Percentiles rank a stretch among this genome's conserved stretches.
Conservation (phyloP, 2,113 vertebrate species). For the Cyprinodon variegatus region DNA sequence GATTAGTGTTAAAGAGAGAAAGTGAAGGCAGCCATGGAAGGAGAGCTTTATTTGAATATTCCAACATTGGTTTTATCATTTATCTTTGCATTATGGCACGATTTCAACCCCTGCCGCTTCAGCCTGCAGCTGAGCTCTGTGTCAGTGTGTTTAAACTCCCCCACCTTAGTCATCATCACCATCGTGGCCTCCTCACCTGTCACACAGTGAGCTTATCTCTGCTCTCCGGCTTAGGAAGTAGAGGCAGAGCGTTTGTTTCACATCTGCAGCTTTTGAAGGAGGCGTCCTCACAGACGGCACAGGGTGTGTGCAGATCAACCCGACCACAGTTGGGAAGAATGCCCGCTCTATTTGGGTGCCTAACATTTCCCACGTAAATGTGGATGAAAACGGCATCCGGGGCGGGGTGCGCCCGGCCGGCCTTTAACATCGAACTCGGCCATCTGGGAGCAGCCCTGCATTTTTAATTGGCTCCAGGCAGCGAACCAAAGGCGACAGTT, state of each 20-base stretch:
- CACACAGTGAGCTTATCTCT: neutral
- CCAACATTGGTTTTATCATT: constrained; percentile 18
- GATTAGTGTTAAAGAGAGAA: neutral
- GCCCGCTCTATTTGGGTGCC: constrained; percentile 73
- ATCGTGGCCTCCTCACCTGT: constrained; percentile 47
- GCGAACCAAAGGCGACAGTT: constrained; percentile 47
- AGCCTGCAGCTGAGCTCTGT: constrained; percentile 14
- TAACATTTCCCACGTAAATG: constrained; percentile 67
- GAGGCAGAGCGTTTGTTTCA: constrained; percentile 8
- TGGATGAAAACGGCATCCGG: constrained; percentile 48
- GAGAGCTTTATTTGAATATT: constrained; percentile 41
- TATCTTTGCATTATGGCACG: neutral
- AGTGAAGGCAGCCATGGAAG: neutral
- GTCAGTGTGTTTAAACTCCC: constrained; percentile 33
- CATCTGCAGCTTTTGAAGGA: neutral
- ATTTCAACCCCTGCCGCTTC: constrained; percentile 1
- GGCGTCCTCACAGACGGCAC: constrained; percentile 45
- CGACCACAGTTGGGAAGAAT: constrained; percentile 69
- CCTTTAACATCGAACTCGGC: constrained; percentile 37
- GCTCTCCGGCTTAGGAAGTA: constrained; percentile 9
- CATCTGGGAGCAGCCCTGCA: constrained; percentile 52
- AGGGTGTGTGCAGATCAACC: constrained; percentile 70
- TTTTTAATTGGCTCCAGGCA: constrained; percentile 47
- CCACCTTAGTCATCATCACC: constrained; percentile 13
- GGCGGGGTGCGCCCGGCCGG: constrained; percentile 43